Conservation (phyloP, 2,888 invertebrate genomes). For the Chaetogeoica ovagalla region DNA sequence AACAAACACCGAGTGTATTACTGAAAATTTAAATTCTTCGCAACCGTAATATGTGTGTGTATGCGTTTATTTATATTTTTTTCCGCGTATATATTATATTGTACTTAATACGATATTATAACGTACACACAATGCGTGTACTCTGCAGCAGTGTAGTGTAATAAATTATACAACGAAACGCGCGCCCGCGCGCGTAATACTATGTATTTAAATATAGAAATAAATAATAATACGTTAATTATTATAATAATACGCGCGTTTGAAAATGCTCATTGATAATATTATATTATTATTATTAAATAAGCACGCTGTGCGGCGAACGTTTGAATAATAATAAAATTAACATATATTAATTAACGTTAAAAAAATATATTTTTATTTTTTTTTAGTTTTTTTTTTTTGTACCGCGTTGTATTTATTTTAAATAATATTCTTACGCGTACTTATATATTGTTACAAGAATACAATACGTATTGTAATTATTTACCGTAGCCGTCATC, state of each 20-base stretch:
- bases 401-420: background rate
- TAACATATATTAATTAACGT: slow-evolving; percentile 28
- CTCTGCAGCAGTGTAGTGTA: background rate
- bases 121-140: too few relatives aligned
- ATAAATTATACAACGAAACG: background rate
- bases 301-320: background rate
- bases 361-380: background rate
- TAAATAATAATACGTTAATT: background rate
- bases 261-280: too few relatives aligned
- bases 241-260: too few relatives aligned
- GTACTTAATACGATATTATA: too few relatives aligned
- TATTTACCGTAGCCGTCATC: background rate
- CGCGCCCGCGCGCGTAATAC: too few relatives aligned
- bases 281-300: slow-evolving; percentile 2
- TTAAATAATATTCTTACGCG: background rate
- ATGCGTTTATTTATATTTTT: too few relatives aligned
- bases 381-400: background rate
- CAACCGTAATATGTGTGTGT: too few relatives aligned
- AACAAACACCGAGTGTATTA: too few relatives aligned
- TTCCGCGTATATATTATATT: too few relatives aligned
- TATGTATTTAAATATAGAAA: background rate
- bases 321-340: slow-evolving; percentile 8
- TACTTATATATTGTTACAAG: background rate
- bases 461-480: background rate
- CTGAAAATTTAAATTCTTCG: too few relatives aligned